Evolutionary conservation across 2,113 vertebrate genomes (phyloP).

Genomic region (Pao palembangensis): DNA sequence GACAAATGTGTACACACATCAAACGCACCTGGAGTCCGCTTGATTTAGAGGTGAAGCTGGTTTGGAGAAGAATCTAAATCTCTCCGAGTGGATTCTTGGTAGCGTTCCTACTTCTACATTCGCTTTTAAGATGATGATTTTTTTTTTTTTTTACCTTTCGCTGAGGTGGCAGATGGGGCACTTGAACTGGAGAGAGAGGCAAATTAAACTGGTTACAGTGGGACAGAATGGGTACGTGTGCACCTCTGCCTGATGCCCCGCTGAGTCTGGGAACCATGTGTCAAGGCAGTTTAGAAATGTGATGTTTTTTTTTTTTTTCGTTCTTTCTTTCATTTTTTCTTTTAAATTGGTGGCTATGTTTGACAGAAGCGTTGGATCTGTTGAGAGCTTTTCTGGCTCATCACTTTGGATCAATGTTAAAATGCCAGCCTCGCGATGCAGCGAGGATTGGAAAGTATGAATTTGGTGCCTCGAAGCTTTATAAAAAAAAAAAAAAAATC

Average conservation of each 20-base stretch:
- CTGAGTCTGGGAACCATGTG: slow-evolving; percentile 12
- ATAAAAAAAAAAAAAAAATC: background rate
- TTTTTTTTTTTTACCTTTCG: no score
- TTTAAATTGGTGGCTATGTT: background rate
- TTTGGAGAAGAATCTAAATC: no score
- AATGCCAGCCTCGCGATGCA: background rate
- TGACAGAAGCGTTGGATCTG: background rate
- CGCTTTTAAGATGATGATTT: no score
- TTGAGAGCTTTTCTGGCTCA: slow-evolving; percentile 1
- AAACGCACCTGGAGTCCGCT: no score
- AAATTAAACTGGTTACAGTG: no score
- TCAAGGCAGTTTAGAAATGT: background rate
- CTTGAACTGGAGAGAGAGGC: no score
- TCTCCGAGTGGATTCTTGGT: no score
- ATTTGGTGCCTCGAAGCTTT: slow-evolving; percentile 2
- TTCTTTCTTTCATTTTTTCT: background rate
- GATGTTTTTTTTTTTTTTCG: background rate
- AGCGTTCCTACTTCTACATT: no score
- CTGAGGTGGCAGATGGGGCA: no score
- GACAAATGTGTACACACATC: no score
- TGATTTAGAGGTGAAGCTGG: no score
- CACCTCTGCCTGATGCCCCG: background rate
- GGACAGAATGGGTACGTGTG: no score
- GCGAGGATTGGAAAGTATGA: background rate
- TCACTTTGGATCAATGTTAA: background rate